A percentile compares a stretch with the other conserved stretches of the same genome.
Conservation (phyloP, 2,113 vertebrate genomes). For the Actenoides lindsayi region DNA sequence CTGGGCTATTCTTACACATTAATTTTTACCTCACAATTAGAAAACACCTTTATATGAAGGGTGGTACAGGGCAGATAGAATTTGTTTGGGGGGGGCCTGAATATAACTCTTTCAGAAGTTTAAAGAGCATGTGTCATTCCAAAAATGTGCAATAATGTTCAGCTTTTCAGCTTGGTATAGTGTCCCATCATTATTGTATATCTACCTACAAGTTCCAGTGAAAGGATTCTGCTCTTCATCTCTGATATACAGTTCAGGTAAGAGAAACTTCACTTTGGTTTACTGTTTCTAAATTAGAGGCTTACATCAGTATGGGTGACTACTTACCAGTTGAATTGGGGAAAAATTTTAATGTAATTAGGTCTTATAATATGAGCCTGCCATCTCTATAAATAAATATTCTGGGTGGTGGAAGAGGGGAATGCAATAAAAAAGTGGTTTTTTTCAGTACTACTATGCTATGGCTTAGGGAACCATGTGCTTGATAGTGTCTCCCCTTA, state of each 20-base stretch:
- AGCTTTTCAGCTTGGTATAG: neutral
- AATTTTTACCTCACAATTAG: neutral
- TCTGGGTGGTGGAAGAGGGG: neutral
- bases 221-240: neutral
- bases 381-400: neutral
- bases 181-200: neutral
- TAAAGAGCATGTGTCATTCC: neutral
- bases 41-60: neutral
- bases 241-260: neutral
- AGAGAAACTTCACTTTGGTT: neutral
- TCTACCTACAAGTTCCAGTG: neutral
- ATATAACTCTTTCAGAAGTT: neutral
- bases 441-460: neutral
- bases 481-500: neutral
- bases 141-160: neutral
- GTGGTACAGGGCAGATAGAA: neutral
- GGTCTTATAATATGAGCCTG: neutral
- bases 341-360: neutral
- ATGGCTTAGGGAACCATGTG: neutral
- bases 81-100: rapidly evolving
- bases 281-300: neutral
- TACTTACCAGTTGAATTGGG: neutral
- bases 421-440: neutral
- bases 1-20: neutral
- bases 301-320: neutral